Evolutionary conservation across 2,888 invertebrate genomes (phyloP).

Genomic region (Argyra leucocephala): DNA sequence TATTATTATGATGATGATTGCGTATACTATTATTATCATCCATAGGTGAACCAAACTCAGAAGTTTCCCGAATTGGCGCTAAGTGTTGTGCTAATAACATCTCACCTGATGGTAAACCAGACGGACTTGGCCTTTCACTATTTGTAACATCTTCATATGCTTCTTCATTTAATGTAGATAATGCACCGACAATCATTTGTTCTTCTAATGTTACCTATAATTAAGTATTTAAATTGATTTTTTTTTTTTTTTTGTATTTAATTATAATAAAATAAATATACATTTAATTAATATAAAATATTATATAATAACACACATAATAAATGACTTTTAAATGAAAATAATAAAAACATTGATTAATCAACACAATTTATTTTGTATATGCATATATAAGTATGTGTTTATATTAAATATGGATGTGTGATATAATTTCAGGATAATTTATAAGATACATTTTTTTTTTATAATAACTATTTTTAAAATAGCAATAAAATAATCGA

Average conservation of each 20-base stretch:
- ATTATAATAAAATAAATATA: background rate
- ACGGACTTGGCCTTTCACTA: constrained; percentile 51
- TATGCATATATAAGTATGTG: too few species aligned
- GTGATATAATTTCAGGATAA: too few species aligned
- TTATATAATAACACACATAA: background rate
- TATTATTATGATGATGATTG: constrained; percentile 26
- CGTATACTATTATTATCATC: constrained; percentile 34
- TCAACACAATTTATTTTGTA: background rate
- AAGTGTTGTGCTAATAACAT: constrained; percentile 44
- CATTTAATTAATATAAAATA: background rate
- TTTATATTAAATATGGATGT: too few species aligned
- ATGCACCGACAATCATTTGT: constrained; percentile 88
- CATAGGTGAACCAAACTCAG: constrained; percentile 44
- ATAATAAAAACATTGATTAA: background rate
- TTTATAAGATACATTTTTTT: too few species aligned
- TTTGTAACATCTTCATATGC: constrained; percentile 84
- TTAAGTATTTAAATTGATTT: too few species aligned
- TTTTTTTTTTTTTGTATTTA: too few species aligned
- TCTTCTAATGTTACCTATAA: constrained; percentile 83
- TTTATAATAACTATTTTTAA: too few species aligned
- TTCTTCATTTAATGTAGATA: constrained; percentile 86
- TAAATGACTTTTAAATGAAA: background rate
- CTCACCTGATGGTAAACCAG: constrained; percentile 49
- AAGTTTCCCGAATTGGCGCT: constrained; percentile 44
- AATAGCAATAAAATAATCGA: too few species aligned